These are phyloP conservation scores for Phaedon cochleariae DNA, from an alignment of 2,888 invertebrate species.

Conservation along the genomic window DNA sequence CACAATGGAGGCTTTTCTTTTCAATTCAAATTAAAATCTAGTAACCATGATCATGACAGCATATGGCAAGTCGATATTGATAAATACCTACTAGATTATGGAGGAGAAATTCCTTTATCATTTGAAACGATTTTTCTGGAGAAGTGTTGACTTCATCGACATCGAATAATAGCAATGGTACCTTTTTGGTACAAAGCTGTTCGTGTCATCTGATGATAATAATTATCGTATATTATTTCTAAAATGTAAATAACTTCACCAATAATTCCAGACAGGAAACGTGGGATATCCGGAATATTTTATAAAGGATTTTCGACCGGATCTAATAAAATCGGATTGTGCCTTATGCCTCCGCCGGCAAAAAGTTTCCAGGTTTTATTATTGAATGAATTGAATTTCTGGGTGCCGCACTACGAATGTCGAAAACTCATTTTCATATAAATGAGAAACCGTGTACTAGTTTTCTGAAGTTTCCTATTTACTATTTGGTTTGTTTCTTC, in stretches of 20 bases:
- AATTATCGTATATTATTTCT: not conserved
- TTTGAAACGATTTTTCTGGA: no score
- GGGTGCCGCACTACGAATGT: not conserved
- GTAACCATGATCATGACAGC: no score
- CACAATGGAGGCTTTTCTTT: no score
- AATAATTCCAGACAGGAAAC: not conserved
- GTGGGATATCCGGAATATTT: conserved; percentile 7
- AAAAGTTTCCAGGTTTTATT: conserved; percentile 13
- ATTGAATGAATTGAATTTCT: conserved; percentile 20
- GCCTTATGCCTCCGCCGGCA: not conserved
- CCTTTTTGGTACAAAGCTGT: no score
- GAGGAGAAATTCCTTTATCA: no score
- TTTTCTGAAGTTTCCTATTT: not conserved
- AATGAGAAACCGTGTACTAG: not conserved
- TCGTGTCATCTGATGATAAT: no score
- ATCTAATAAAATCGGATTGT: conserved; percentile 13
- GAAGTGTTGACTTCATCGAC: no score
- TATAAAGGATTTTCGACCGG: conserved; percentile 5
- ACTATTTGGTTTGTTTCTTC: not conserved
- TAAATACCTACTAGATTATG: no score
- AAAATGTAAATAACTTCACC: not conserved
- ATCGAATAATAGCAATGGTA: no score
- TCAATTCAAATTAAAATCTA: no score
- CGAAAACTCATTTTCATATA: not conserved
- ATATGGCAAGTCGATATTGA: no score